Evolutionary conservation across 2,888 invertebrate species (phyloP).

Genomic region (Volucella bombylans): DNA sequence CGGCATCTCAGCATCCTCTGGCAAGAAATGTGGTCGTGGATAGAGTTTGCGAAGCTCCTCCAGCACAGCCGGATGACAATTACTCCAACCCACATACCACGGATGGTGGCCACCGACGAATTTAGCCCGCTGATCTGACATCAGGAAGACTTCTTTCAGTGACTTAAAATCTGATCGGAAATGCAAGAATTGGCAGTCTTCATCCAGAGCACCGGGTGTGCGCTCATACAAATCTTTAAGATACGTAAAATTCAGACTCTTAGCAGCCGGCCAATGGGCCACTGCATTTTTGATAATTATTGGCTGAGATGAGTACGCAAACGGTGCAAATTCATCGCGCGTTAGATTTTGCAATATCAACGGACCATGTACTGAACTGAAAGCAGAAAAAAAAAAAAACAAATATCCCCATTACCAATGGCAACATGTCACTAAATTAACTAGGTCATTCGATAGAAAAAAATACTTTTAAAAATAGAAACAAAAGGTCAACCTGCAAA

Average conservation of each 20-base stretch:
- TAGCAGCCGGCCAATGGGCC: conserved; percentile 89
- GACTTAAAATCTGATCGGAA: conserved; percentile 92
- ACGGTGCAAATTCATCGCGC: conserved; percentile 86
- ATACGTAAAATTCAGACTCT: conserved; percentile 86
- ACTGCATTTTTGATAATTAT: conserved; percentile 91
- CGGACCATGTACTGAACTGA: conserved; percentile 86
- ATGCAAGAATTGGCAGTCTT: conserved; percentile 93
- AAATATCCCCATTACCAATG: background rate
- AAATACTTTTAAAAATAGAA: background rate
- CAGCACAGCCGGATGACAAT: conserved; percentile 92
- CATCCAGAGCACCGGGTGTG: conserved; percentile 88
- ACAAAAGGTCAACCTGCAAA: conserved; percentile 84
- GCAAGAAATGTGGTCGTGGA: conserved; percentile 91
- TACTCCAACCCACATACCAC: conserved; percentile 97
- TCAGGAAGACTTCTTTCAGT: conserved; percentile 89
- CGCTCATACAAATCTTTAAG: conserved; percentile 88
- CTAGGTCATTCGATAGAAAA: conserved; percentile 24
- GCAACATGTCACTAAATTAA: background rate
- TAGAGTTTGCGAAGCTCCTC: conserved; percentile 89
- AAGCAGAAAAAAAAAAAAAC: conserved; percentile 19
- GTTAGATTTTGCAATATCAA: conserved; percentile 87
- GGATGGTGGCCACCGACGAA: conserved; percentile 85
- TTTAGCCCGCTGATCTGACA: conserved; percentile 86
- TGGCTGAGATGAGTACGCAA: conserved; percentile 91
- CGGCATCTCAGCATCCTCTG: conserved; percentile 93